A percentile compares a stretch with the other conserved stretches of the same genome.
phyloP scores from a whole-genome alignment of 2,113 vertebrate genomes.

The Perognathus longimembris region DNA sequence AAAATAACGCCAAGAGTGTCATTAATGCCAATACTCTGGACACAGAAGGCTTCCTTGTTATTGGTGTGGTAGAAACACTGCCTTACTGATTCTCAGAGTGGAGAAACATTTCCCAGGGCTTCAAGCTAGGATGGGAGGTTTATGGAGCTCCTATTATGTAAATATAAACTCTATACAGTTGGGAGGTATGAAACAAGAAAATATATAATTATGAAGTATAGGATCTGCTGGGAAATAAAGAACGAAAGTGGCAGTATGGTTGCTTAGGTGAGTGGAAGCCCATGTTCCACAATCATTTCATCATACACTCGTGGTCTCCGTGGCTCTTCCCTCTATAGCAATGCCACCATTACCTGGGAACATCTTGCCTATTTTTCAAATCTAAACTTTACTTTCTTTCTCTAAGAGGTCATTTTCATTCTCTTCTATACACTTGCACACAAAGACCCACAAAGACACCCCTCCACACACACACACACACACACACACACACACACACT shows the following conservation, averaged over 20 bases:
- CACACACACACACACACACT: fast-evolving
- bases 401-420: background rate
- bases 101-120: background rate
- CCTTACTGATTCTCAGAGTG: background rate
- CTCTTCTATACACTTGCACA: too few relatives aligned
- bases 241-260: background rate
- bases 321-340: background rate
- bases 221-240: background rate
- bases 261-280: background rate
- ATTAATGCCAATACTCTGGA: background rate
- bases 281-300: background rate
- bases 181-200: background rate
- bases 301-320: background rate
- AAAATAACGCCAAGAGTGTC: background rate
- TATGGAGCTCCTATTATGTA: background rate
- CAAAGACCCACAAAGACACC: too few relatives aligned
- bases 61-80: background rate
- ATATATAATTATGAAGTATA: background rate
- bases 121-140: background rate
- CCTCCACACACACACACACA: background rate
- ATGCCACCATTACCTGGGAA: background rate
- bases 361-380: background rate
- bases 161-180: background rate
- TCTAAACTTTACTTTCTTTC: background rate
- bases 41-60: background rate